Conservation (phyloP, 2,113 vertebrate genomes). For the Sorex fumeus region DNA sequence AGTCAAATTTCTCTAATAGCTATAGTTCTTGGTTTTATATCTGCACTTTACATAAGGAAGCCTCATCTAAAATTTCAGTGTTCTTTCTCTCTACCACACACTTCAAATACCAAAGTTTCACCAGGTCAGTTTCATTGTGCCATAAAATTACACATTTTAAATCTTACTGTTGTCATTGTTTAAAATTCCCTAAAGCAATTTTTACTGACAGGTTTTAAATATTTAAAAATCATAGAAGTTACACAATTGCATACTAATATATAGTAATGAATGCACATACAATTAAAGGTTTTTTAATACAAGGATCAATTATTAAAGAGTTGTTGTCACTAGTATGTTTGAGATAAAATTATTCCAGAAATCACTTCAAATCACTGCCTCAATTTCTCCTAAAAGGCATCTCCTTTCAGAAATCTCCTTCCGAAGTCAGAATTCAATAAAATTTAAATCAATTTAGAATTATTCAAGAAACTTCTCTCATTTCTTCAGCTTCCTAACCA, state of each 20-base stretch:
- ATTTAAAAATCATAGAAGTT: background rate
- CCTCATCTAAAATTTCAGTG: background rate
- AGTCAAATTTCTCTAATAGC: background rate
- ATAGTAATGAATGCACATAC: background rate
- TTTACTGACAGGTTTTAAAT: background rate
- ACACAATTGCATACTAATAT: background rate
- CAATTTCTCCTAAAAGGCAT: constrained; percentile 17
- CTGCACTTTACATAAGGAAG: too few relatives aligned
- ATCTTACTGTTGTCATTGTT: background rate
- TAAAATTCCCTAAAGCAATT: background rate
- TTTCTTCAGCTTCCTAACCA: background rate
- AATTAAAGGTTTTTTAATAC: background rate
- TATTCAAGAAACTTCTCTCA: background rate
- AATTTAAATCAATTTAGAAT: background rate
- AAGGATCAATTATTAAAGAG: background rate
- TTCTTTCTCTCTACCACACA: background rate
- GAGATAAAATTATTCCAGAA: constrained; percentile 41
- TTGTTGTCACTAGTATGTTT: background rate
- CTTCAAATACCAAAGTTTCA: background rate
- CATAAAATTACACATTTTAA: background rate
- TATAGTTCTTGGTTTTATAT: too few relatives aligned
- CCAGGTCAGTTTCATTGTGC: background rate
- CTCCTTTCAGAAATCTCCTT: background rate
- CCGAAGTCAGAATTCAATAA: constrained; percentile 49
- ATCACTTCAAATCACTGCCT: background rate